Evolutionary conservation across 2,888 invertebrate species (phyloP), one percentile per base, ranked within the genome.

Genomic region (Keiferia lycopersicella): DNA sequence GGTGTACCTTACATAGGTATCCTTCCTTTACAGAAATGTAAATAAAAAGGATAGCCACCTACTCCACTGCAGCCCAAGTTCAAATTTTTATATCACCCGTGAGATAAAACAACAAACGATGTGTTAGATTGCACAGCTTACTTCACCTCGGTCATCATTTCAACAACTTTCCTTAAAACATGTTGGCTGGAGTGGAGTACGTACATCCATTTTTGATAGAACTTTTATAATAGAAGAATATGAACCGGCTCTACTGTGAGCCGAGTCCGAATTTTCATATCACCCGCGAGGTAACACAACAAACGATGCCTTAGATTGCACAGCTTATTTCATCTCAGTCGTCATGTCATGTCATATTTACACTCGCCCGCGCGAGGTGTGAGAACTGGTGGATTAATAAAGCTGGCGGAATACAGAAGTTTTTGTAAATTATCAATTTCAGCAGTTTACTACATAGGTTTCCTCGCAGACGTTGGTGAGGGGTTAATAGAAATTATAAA

Each of bases 261-360:
- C 45, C 22, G 16, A 34, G 58, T 65, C 20, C 50, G 53, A 74
- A 79, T 75, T 74, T 79, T 80, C 79, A 80, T 79, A 82, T 81
- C 75, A 78, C 76, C 78, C 77, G 66, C 65, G 74, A 80, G 78
- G 76, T 79, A 81, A 76, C 77, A 72, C 71, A 81, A 82, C 87
- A 85, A 87, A 85, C 78, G 83, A 79, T 78, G 82, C 76, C 80
- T 82, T 75, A 79, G 82, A 87, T 88, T 87, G 86, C 82, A 83
- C 83, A 84, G 84, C 86, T 88, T 87, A 86, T 87, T 86, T 86
- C 85, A 82, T 82, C 83, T 80, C 73, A 81, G 83, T 86, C 83
- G 80, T 84, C 84, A 84, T 82, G 83, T 84, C 86, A 85, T 86
- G 83, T 86, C 84, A 86, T 87, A 87, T 88, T 88, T 86, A 88